Conservation (phyloP, 1,140 invertebrate genomes). For the Pseudomyrmex dendroicus region DNA sequence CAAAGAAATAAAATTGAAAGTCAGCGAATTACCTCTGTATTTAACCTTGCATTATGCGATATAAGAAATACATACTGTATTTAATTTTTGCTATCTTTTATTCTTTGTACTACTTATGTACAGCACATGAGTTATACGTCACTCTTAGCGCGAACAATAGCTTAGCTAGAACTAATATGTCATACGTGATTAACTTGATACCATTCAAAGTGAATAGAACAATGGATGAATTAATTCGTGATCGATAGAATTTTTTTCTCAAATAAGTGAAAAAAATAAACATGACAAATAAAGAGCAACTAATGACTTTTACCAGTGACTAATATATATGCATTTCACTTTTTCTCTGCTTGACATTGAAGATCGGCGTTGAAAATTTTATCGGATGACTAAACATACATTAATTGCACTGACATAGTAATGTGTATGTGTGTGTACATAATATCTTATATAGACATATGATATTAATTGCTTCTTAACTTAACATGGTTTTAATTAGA, state of each 20-base stretch:
- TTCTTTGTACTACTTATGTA: not conserved
- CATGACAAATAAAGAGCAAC: not conserved
- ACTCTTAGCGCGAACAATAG: not conserved
- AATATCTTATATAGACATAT: no score
- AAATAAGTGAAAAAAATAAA: not conserved
- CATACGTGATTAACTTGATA: not conserved
- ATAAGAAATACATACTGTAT: not conserved
- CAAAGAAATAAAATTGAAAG: not conserved
- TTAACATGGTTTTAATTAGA: not conserved
- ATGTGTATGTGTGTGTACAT: no score
- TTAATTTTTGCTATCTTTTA: not conserved
- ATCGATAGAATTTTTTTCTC: conserved; percentile 20
- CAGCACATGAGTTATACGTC: not conserved
- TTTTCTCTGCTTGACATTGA: not conserved
- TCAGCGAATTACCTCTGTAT: not conserved
- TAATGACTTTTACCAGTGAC: not conserved
- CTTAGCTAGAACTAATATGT: conserved; percentile 12
- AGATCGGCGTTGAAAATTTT: not conserved
- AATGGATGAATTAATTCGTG: conserved; percentile 1
- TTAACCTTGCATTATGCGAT: not conserved
- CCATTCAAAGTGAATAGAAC: not conserved
- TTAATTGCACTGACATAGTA: not conserved
- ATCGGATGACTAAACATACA: not conserved
- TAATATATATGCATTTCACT: not conserved
- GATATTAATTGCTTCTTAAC: not conserved